Base-by-base conservation (phyloP, 2,113 vertebrate species). In the Ivindomyrus marchei region DNA sequence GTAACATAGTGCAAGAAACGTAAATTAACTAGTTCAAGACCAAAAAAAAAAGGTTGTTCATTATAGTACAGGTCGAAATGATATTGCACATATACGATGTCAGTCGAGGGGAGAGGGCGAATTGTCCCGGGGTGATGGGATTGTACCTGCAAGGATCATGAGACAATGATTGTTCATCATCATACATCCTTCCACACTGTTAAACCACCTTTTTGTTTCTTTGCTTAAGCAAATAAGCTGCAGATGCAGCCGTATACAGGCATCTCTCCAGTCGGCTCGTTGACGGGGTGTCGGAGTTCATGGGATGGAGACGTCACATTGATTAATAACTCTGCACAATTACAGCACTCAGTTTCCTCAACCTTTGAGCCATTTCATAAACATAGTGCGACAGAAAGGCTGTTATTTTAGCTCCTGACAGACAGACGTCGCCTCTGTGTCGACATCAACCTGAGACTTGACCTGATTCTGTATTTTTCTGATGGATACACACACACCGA, bases 391-490 rank as follows among this genome's bases (percentile, higher is more conserved):
- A 58, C 87, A 42, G 56, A 10, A 21, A 10, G 56, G 52, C 87
- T 66, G 87, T 62, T 66, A 45, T 88, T 66, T 88, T 50, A 62
- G 6, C 36, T 46, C 87, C 39, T 46, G 36, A 88, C 53, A 88
- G 87, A 88, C 39, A 58, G 89, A 62, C 84, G 80, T 89, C 80
- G 31, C 89, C 80, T 85, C 89, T 45, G 50, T 62, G 52, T 47
- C 46, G 10, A 85, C 17, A 58, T 31, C 50, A 19, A 39, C 77
- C 39, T 58, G 89, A 62, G 80, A 85, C 39, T 39, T 85, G 80
- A 89, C 89, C 89, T 50, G 39, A 85, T 85, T 89, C 77, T 89
- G 50, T 85, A 47, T 56, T 50, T 84, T 89, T 62, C 77, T 62
- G 89, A 85, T 80, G 49, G 42, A 39, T 24, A 62, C 45, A 45